Base-by-base conservation (phyloP, 2,888 invertebrate species). In the Empis stercorea region DNA sequence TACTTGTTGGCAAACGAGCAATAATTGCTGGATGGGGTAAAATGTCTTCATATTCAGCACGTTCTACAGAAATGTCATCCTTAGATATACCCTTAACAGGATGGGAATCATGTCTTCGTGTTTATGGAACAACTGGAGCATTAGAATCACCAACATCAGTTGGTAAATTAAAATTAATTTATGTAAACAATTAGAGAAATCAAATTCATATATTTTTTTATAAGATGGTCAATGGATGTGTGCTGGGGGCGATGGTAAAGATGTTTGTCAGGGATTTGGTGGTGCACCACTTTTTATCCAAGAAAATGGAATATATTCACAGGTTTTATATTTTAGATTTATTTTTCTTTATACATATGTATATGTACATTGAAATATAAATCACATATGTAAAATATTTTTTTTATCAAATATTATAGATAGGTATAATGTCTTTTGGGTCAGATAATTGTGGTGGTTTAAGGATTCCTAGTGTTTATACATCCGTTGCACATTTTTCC, bases 241-340 rank as follows among this genome's bases (percentile, higher is more conserved):
- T 56, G 84, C 82, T 1, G 87, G 87, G 0, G 86, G 84, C 0
- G 81, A 84, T 53, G 80, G 80, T 14, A 77, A 76, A 53, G 86
- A 86, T 60, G 86, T 85, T 0, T 87, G 87, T 54, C 79, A 83
- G 10, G 86, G 86, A 6, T 87, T 84, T 57, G 86, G 84, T 4
- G 87, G 87, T 4, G 82, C 85, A 1, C 86, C 87, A 0, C 65
- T 87, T 4, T 62, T 86, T 45, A 65, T 80, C 2, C 73, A 71
- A 50, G 75, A 79, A 54, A 76, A 77, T 52, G 78, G 78, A 20
- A 74, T 74, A 36, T 76, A 75, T 62, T 75, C 77, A 46, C 80
- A 84, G 75, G 84, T 84, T 60, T 56, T 46, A 49, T n/a, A 45
- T 30, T 16, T 32, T 16, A 15, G 30, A 45, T 1, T 11, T 13